phyloP scores from a whole-genome alignment of 2,888 invertebrate species.

The Argyresthia albistria region DNA sequence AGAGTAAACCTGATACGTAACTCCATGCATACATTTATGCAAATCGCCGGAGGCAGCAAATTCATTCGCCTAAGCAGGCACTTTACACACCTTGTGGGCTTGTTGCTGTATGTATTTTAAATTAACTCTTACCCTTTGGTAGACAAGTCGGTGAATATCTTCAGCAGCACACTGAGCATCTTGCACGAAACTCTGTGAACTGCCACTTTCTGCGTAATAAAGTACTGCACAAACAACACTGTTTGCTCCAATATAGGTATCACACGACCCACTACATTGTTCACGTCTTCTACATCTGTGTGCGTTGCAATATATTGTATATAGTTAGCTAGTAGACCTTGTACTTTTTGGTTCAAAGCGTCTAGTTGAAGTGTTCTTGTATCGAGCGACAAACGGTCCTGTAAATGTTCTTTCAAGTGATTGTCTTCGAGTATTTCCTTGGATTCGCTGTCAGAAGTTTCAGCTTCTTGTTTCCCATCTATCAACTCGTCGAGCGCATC shows the following conservation, averaged over 20 bases:
- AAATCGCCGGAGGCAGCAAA: no score
- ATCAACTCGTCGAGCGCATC: conserved; percentile 48
- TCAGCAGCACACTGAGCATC: conserved; percentile 85
- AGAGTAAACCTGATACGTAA: no score
- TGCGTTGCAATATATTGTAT: conserved; percentile 44
- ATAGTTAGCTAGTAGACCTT: conserved; percentile 45
- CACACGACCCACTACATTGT: conserved; percentile 51
- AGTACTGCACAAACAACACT: conserved; percentile 81
- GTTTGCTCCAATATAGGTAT: conserved; percentile 86
- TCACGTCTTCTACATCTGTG: conserved; percentile 26
- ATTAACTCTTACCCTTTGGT: conserved; percentile 70
- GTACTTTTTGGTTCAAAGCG: conserved; percentile 46
- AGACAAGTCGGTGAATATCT: conserved; percentile 88
- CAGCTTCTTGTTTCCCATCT: conserved; percentile 25
- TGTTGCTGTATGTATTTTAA: background rate
- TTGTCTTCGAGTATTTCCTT: conserved; percentile 72
- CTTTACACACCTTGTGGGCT: no score
- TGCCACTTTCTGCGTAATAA: conserved; percentile 83
- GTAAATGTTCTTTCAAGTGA: conserved; percentile 77
- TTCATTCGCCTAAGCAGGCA: no score
- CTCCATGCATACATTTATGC: no score
- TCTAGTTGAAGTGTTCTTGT: conserved; percentile 71
- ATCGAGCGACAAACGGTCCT: conserved; percentile 75
- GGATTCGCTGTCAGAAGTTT: conserved; percentile 42
- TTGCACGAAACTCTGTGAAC: conserved; percentile 86